phyloP scores from a whole-genome alignment of 2,797 vertebrate genomes.

The Psittacula derbiana region DNA sequence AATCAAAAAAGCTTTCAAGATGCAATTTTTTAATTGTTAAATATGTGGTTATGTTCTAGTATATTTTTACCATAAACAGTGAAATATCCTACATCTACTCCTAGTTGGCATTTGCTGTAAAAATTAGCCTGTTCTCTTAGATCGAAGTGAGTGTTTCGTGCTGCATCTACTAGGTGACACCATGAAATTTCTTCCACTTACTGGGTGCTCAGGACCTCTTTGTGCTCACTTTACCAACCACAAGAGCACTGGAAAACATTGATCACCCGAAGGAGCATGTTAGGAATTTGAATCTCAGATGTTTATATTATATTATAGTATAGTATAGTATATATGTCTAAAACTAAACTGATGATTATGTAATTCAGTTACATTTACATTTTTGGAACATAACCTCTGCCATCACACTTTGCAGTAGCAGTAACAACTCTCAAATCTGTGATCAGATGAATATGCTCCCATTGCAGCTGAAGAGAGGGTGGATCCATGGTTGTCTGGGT shows the following conservation, averaged over 20 bases:
- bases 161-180: neutral
- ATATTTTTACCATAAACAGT: conserved; percentile 17
- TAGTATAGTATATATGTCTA: neutral
- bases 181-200: neutral
- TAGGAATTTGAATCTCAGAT: neutral
- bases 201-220: neutral
- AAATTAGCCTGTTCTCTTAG: neutral
- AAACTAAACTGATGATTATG: neutral
- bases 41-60: neutral
- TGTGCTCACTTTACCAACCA: neutral
- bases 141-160: neutral
- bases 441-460: neutral
- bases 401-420: neutral
- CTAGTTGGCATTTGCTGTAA: neutral
- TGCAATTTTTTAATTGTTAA: conserved; percentile 25
- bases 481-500: neutral
- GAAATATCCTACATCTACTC: conserved; percentile 3
- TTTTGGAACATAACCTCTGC: conserved; percentile 41
- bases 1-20: conserved; percentile 74
- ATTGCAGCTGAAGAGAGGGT: neutral
- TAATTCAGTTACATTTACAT: neutral
- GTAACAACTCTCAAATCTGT: neutral
- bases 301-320: neutral
- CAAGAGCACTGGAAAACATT: neutral
- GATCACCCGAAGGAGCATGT: neutral